Base-by-base conservation (phyloP, 2,113 vertebrate genomes). In the Rissa tridactyla region DNA sequence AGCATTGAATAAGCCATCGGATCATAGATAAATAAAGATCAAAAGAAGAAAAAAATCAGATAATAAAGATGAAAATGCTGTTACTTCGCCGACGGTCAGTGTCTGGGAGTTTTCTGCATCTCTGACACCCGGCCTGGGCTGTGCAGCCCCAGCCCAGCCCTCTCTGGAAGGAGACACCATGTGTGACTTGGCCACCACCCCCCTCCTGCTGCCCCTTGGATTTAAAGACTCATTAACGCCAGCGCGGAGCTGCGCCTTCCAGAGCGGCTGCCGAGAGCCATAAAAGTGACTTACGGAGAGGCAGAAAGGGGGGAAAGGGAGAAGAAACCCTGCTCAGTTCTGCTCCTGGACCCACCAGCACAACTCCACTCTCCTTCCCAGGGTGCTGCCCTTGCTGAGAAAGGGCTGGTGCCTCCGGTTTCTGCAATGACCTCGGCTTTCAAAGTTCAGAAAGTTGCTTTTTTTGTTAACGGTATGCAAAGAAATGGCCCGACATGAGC, bases 41-140 rank as follows among this genome's bases (percentile, higher is more conserved):
- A 22, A 32, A 71, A 46, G 26, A 18, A 36, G 30, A 17, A 76
- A 52, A 58, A 77, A 34, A 36, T 4, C 10, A 13, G 44, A 52
- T 11, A 38, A 12, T 30, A 4, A n/a, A 49, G 54, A 13, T 13
- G 17, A 34, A 47, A 26, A 8, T 2, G 52, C 15, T 47, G 55
- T 11, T 62, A 4, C 42, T 60, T n/a, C 46, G 6, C 34, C 44
- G 55, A 3, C 13, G 1, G 52, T 22, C 0, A 0, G 12, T 5
- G 44, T 29, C 38, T 8, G 58, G 81, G 61, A 42, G 19, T 13
- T 83, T 71, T 75, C 55, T 46, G n/a, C 26, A 15, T 4, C 52
- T 13, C 61, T 32, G 77, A 19, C 13, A 5, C 9, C 46, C 34
- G 0, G 4, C 21, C 9, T 3, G 4, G 55, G 49, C 40, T 32